Base-by-base conservation (phyloP, 2,888 invertebrate genomes). In the Xanthia togata region DNA sequence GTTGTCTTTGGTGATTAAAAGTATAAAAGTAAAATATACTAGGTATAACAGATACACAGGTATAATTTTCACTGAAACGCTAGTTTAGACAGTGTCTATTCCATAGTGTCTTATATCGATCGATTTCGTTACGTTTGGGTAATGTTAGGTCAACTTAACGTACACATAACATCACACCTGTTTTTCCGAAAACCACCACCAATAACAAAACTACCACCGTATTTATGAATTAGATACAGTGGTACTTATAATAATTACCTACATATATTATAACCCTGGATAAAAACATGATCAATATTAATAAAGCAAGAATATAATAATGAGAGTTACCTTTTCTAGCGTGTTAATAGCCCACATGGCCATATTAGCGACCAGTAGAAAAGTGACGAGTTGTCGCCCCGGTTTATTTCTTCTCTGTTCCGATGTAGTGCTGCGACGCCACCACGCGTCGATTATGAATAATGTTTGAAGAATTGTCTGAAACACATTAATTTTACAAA, bases 311-410 rank as follows among this genome's bases (percentile, higher is more conserved):
- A 6, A 23, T 65, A n/a, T 50, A 50, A 41, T 65, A 20, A 50
- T 20, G 5, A 14, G 14, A 60, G 20, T 50, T 70, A 96, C 96
- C 93, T 96, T 96, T 90, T 98, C 98, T 71, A 99, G 96, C 0
- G 98, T 98, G 91, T 98, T 98, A 67, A 99, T 98, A 50, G 98
- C 97, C 98, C 98, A 98, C 96, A 98, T 97, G 31, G 98, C 98
- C 94, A 98, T 97, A 91, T 98, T 98, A 31, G 98, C 97, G 4
- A 98, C 97, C 47, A 98, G 96, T 20, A 99, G 95, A 93, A 99
- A 99, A 0, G 99, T 99, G 64, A 99, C 98, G 53, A 98, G 97
- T 92, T 99, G 98, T 59, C 99, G 97, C 0, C 98, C 98, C 0
- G 99, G 98, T 90, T 99, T 99, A 60, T 97, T 97, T 26, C 97